phyloP scores from a whole-genome alignment of 2,888 invertebrate species.

The Mongoloraphidia duomilia region DNA sequence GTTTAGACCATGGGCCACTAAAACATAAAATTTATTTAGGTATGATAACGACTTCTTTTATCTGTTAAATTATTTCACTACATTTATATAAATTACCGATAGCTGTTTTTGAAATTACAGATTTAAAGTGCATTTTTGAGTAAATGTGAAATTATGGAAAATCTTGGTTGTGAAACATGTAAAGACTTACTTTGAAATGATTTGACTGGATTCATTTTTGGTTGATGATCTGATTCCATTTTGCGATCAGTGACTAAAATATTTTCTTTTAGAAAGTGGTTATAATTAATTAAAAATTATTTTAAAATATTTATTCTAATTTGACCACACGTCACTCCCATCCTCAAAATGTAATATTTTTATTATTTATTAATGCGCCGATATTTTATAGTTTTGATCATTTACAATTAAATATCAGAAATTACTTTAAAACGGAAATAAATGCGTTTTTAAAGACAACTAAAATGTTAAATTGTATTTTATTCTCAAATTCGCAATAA shows the following conservation, averaged over 20 bases:
- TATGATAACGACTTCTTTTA: not conserved
- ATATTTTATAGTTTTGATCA: too few species aligned
- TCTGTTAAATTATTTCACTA: constrained; percentile 5
- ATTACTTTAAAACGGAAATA: too few species aligned
- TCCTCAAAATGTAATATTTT: too few species aligned
- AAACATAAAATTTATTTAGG: constrained; percentile 6
- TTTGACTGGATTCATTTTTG: constrained; percentile 29
- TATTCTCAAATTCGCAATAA: too few species aligned
- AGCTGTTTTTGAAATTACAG: constrained; percentile 4
- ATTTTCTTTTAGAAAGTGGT: not conserved
- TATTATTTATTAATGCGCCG: too few species aligned
- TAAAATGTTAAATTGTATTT: too few species aligned
- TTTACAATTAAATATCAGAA: too few species aligned
- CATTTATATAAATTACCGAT: constrained; percentile 13
- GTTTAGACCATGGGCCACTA: constrained; percentile 29
- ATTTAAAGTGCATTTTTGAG: not conserved
- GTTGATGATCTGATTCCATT: constrained; percentile 8
- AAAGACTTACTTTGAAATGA: constrained; percentile 31
- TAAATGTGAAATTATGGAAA: not conserved
- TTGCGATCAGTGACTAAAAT: not conserved
- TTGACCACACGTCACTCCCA: too few species aligned
- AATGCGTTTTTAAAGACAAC: too few species aligned
- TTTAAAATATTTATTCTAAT: too few species aligned
- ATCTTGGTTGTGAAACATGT: not conserved
- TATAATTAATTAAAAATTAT: too few species aligned